Conservation (phyloP, 2,113 vertebrate species). For the Microcebus lehilahytsara region DNA sequence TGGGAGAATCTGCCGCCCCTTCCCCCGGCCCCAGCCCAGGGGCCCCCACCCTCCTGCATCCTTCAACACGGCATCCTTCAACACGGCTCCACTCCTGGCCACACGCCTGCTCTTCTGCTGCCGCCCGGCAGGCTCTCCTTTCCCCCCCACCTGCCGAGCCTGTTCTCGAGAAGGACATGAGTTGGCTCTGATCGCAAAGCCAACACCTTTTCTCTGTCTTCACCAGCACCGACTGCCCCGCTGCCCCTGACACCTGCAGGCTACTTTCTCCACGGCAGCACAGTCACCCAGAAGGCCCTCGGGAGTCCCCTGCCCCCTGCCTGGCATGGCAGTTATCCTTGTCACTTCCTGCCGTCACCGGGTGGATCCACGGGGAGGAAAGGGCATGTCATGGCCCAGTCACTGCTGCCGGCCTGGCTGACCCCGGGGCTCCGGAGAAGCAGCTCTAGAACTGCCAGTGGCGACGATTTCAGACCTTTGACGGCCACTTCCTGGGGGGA, state of each 20-base stretch:
- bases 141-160: fast-evolving
- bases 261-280: not conserved
- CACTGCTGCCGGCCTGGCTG: not conserved
- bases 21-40: not conserved
- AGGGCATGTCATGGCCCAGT: not conserved
- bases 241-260: fast-evolving
- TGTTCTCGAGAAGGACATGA: fast-evolving
- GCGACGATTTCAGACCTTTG: not conserved
- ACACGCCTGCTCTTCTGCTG: not conserved
- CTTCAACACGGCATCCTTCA: too few species aligned
- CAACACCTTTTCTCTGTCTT: not conserved
- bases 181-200: not conserved
- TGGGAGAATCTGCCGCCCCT: not conserved
- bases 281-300: too few species aligned
- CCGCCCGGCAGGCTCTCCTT: fast-evolving
- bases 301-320: fast-evolving
- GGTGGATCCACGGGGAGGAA: fast-evolving
- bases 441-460: fast-evolving
- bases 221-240: too few species aligned
- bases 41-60: not conserved
- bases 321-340: not conserved
- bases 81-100: not conserved
- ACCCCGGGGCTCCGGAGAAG: fast-evolving
- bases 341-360: fast-evolving
- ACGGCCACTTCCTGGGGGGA: not conserved